Evolutionary conservation across 2,888 invertebrate species (phyloP).

Genomic region (Aphodius sticticus): DNA sequence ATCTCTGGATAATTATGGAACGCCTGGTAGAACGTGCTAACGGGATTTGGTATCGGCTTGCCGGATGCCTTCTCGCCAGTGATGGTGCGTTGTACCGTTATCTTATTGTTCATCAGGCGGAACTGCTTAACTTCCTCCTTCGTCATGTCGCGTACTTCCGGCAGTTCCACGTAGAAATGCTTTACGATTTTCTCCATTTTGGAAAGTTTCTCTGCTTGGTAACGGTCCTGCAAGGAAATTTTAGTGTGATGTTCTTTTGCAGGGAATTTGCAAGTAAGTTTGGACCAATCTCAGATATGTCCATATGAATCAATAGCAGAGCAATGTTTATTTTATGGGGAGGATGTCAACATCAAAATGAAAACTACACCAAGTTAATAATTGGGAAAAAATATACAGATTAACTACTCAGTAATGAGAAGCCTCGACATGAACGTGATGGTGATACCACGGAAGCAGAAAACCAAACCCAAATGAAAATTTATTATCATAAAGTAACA

Average conservation of each 20-base stretch:
- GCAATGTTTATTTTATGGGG: too few species aligned
- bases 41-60: slow-evolving; percentile 76
- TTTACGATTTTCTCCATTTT: slow-evolving; percentile 76
- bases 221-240: slow-evolving; percentile 60
- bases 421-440: too few species aligned
- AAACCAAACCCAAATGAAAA: too few species aligned
- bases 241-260: slow-evolving; percentile 18
- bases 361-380: too few species aligned
- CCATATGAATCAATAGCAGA: too few species aligned
- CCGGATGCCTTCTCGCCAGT: slow-evolving; percentile 66
- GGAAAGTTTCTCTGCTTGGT: slow-evolving; percentile 69
- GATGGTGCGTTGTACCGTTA: slow-evolving; percentile 75
- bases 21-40: slow-evolving; percentile 82
- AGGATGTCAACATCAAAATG: too few species aligned
- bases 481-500: too few species aligned
- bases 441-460: too few species aligned
- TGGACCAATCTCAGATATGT: too few species aligned
- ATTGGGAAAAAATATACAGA: too few species aligned
- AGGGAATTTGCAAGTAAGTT: not conserved
- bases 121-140: slow-evolving; percentile 70
- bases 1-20: slow-evolving; percentile 86
- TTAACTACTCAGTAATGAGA: too few species aligned
- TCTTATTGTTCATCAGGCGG: slow-evolving; percentile 74
- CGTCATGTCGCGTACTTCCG: slow-evolving; percentile 72
- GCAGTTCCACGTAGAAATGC: slow-evolving; percentile 84